Evolutionary conservation across 2,797 vertebrate species (phyloP), one percentile per base, ranked within the genome.

Genomic region (Muraenolepis orangiensis): DNA sequence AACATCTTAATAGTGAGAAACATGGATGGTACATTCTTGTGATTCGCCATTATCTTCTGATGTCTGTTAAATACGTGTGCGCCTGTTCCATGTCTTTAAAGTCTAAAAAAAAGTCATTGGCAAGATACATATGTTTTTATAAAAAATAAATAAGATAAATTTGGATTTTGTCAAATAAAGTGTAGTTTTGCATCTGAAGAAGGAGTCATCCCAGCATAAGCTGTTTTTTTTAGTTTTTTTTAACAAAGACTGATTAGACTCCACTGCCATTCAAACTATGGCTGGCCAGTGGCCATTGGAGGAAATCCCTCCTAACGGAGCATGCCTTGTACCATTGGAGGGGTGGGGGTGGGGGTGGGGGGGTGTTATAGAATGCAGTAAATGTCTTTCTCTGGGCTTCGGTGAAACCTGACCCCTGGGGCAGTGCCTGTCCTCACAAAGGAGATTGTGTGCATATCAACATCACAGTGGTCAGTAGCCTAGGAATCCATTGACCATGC

Each of bases 361-460:
- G 89, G 88, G 88, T 89, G 89, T 82, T 83, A 81, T 85, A 90
- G 87, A 90, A 86, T 88, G 91, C 88, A 89, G 85, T 90, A 90
- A 89, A 91, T 90, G 89, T 91, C 87, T 87, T 91, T 92, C 87
- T 92, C 81, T 89, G 82, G 74, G 87, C 89, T 86, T 81, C 85
- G 86, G 79, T 93, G 93, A 91, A 95, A 94, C 91, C 91, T 90
- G 93, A 94, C 92, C 91, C 92, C 93, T 82, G 82, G 91, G 92
- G 92, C 89, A 93, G 91, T 90, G 92, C 87, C 91, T 93, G 87
- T 87, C 88, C 86, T 87, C 89, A 95, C 93, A 94, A 94, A 94
- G 92, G 89, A 91, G 91, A 93, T 92, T 90, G 92, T 93, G 92
- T 93, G 91, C 91, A 91, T 88, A 92, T 92, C 91, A 93, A 88